Evolutionary conservation across 1,140 invertebrate species (phyloP).

Genomic region (Aphis gossypii): DNA sequence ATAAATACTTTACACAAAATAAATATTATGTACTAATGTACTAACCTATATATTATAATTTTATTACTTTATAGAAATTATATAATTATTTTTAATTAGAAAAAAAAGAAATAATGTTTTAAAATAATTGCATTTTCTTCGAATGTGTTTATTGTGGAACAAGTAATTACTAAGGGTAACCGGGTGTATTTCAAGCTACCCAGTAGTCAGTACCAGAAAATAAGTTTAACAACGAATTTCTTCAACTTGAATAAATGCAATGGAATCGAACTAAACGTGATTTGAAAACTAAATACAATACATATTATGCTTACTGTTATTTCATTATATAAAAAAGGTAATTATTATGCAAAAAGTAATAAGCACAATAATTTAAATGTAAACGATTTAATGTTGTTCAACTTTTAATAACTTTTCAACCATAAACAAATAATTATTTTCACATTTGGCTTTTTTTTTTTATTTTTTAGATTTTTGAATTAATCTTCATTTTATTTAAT

Average conservation of each 20-base stretch:
- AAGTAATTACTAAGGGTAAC: background rate
- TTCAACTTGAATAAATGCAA: background rate
- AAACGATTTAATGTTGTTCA: background rate
- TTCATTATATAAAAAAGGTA: background rate
- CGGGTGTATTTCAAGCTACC: background rate
- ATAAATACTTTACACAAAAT: no score
- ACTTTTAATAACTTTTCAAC: background rate
- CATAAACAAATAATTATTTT: background rate
- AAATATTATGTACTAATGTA: background rate
- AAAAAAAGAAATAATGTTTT: background rate
- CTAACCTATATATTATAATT: background rate
- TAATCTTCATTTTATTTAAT: background rate
- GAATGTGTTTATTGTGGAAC: background rate
- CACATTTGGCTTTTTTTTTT: background rate
- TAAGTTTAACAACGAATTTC: background rate
- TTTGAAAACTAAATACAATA: background rate
- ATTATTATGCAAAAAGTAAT: background rate
- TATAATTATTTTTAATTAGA: background rate
- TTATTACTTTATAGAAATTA: background rate
- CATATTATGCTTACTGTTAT: background rate
- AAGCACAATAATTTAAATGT: background rate
- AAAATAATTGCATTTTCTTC: background rate
- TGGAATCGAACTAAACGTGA: background rate
- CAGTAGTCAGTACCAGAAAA: background rate
- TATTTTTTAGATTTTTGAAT: background rate